Evolutionary conservation across 2,797 vertebrate genomes (phyloP), one percentile per base, ranked within the genome.

Genomic region (Pipistrellus pipistrellus): DNA sequence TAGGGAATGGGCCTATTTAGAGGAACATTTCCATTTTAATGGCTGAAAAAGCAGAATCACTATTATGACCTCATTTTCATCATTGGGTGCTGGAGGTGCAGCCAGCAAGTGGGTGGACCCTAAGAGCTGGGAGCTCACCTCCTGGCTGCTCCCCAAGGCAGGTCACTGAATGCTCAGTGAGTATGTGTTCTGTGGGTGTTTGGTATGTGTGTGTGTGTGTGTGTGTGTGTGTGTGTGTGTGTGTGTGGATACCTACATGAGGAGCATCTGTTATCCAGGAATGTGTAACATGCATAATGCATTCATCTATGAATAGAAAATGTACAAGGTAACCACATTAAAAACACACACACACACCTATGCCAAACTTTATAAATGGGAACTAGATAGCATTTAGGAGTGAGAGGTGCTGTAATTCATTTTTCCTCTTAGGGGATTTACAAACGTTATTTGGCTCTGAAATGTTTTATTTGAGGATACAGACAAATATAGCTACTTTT

Each of bases 1-100:
- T 2, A 13, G 41, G 57, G 64, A 92, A 95, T 89, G 27, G 53
- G 30, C 73, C 59, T 87, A 25, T 85, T 87, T 57, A 93, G 83
- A 92, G 51, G 18, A 57, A 6, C 44, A 30, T 78, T 89, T 82
- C 25, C 69, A 68, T 83, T 68, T 87, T 44, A 73, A 21, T 57
- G 13, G 25, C 41, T 32, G 14, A 91, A 48, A 80, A 92, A 71
- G 20, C 83, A 41, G 35, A 73, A 76, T 32, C 2, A 0, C 23
- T 7, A 14, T 62, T 23, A 55, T 35, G 46, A 59, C 53, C 84
- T 88, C 2, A 13, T 87, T 91, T 76, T 27, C n/a, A 25, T 90
- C 25, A 27, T 35, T 72, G 83, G 32, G 17, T 64, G n/a, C 32
- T 51, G 21, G 27, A 73, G 73, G 62, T 13, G 3, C 46, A 57